Evolutionary conservation across 1,140 invertebrate genomes (phyloP), one percentile per base, ranked within the genome.

Genomic region (Saccostrea echinata): DNA sequence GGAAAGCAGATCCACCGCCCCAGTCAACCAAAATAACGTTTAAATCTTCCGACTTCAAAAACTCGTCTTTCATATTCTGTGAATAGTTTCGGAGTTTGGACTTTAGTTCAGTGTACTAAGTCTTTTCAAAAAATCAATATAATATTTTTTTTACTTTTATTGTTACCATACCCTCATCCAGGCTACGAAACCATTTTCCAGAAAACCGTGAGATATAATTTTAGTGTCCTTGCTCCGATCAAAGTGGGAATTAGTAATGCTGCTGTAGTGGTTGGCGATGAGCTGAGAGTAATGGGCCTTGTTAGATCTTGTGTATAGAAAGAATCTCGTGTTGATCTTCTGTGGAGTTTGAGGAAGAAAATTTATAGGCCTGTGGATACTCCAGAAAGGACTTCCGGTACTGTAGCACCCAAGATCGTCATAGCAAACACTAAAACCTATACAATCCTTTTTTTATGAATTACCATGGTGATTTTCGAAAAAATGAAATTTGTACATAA

Each of bases 11-110:
- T 0, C 98, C 98, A 55, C 97, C 97, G 91, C 98, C 97, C 98
- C 98, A 99, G 93, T 99, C 98, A 6, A 99, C 98, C 92, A 98
- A 98, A 55, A 99, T 97, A 0, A 98, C 97, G 93, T 98, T 98
- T 89, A 97, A 97, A 92, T 98, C 97, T 94, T 97, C 97, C 8
- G 91, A 6, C 21, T 61, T 90, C 61, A 92, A 85, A 12, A 92
- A 86, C 80, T 90, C 89, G 51, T 91, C 71, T 76, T 92, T 92
- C 90, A 92, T 91, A 12, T 92, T 85, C 92, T 92, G 84, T 51
- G 52, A 71, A 61, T 64, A 83, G 84, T 71, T 16, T 11, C 11
- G 11, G 16, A 33, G 16, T 13, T 61, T 61, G 16, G 4, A 21
- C 18, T 61, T 61, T 61, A 6, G 18, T 18, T 21, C 18, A 61